Evolutionary conservation across 1,140 invertebrate species (phyloP).

Genomic region (Drosophila punjabiensis): DNA sequence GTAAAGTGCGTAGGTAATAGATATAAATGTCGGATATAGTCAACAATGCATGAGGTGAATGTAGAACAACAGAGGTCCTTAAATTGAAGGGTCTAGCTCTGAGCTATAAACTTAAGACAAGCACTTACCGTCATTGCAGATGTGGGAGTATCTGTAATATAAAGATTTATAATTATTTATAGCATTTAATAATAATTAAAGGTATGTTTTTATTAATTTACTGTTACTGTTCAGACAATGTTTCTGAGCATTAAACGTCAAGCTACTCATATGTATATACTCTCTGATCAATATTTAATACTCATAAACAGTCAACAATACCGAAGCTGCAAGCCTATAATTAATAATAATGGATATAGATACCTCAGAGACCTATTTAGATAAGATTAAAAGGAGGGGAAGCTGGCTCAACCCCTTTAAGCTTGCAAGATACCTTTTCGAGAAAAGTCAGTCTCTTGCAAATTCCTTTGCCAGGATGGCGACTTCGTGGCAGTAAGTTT

Average conservation of each 20-base stretch:
- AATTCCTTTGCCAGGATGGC: slow-evolving; percentile 3
- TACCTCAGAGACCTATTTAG: background rate
- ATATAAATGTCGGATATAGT: slow-evolving; percentile 63
- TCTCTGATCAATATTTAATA: too few relatives aligned
- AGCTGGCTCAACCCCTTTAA: background rate
- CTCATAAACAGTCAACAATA: background rate
- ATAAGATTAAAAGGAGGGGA: background rate
- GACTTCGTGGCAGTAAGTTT: slow-evolving; percentile 12
- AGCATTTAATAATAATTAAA: background rate
- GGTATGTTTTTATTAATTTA: background rate
- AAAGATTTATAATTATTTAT: background rate
- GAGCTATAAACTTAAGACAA: background rate
- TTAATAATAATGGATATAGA: background rate
- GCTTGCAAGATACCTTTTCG: background rate
- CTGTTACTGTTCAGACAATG: background rate
- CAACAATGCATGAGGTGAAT: slow-evolving; percentile 27
- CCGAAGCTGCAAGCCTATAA: background rate
- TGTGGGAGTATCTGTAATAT: slow-evolving; percentile 1
- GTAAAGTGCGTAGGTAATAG: slow-evolving; percentile 65
- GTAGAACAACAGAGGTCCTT: slow-evolving; percentile 7
- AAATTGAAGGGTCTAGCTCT: slow-evolving; percentile 22
- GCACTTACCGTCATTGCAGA: slow-evolving; percentile 2
- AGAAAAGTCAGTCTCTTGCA: background rate
- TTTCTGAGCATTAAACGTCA: background rate
- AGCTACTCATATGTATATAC: too few relatives aligned